phyloP scores from a whole-genome alignment of 2,113 vertebrate genomes.

The Corythoichthys intestinalis region DNA sequence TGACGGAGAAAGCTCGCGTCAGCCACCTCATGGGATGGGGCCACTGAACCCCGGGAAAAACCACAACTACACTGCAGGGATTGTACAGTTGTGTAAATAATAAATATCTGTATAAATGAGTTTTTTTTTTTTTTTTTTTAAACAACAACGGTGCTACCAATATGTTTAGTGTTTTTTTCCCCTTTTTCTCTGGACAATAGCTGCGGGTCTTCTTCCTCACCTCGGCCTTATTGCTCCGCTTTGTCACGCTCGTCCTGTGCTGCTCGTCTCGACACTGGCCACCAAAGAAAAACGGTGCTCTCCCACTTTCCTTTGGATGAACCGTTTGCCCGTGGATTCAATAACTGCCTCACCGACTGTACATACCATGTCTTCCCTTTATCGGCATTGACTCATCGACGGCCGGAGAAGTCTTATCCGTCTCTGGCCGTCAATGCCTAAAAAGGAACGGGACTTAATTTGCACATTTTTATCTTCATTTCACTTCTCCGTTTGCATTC shows the following conservation, averaged over 20 bases:
- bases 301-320: neutral
- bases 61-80: slow-evolving; percentile 85
- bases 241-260: slow-evolving; percentile 13
- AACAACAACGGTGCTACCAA: slow-evolving; percentile 79
- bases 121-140: neutral
- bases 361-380: slow-evolving; percentile 31
- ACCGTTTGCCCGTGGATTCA: neutral
- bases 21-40: slow-evolving; percentile 99
- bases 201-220: slow-evolving; percentile 63
- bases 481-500: slow-evolving; percentile 63
- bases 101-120: slow-evolving; percentile 1
- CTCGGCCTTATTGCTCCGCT: slow-evolving; percentile 65
- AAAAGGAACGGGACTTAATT: slow-evolving; percentile 80
- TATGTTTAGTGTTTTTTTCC: slow-evolving; percentile 75
- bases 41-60: slow-evolving; percentile 75
- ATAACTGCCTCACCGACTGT: neutral
- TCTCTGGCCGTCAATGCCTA: neutral
- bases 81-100: slow-evolving; percentile 54
- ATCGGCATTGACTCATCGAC: neutral
- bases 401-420: no score
- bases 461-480: slow-evolving; percentile 87
- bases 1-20: slow-evolving; percentile 98
- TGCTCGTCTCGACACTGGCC: slow-evolving; percentile 23
- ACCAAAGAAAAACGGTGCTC: slow-evolving; percentile 65
- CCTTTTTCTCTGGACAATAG: slow-evolving; percentile 48